Percentiles rank a stretch among this genome's conserved stretches.
These are phyloP conservation scores for Hoplostethus mediterraneus DNA, from an alignment of 2,797 vertebrate species.

Conservation along the genomic window DNA sequence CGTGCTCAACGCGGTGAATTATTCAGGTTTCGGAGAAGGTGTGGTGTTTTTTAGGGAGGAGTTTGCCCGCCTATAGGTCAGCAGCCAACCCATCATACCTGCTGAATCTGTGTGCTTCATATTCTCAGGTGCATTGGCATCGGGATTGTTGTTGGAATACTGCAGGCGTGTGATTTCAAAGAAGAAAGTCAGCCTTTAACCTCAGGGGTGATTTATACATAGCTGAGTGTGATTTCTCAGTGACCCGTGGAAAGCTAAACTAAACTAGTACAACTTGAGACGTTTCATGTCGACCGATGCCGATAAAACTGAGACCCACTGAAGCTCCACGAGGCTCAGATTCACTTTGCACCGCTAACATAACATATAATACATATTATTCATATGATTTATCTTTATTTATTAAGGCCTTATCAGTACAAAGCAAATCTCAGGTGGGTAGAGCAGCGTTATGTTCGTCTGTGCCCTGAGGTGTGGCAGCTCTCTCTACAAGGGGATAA, in stretches of 20 bases:
- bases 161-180: not conserved
- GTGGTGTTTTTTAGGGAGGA: conserved; percentile 34
- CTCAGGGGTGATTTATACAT: not conserved
- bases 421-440: conserved; percentile 50
- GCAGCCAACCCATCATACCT: conserved; percentile 3
- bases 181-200: not conserved
- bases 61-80: conserved; percentile 36
- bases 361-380: conserved; percentile 53
- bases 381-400: conserved; percentile 58
- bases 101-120: not conserved
- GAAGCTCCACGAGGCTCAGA: not conserved
- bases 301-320: conserved; percentile 1
- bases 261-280: not conserved
- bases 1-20: conserved; percentile 37
- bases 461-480: conserved; percentile 39
- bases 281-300: conserved; percentile 8
- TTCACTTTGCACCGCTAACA: conserved; percentile 45
- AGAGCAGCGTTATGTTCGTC: conserved; percentile 47
- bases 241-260: not conserved
- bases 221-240: not conserved
- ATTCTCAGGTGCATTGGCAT: not conserved
- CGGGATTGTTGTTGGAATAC: not conserved
- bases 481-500: not conserved
- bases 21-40: conserved; percentile 44
- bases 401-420: conserved; percentile 60